phyloP scores from a whole-genome alignment of 2,888 invertebrate species.

The Megamerina dolium region DNA sequence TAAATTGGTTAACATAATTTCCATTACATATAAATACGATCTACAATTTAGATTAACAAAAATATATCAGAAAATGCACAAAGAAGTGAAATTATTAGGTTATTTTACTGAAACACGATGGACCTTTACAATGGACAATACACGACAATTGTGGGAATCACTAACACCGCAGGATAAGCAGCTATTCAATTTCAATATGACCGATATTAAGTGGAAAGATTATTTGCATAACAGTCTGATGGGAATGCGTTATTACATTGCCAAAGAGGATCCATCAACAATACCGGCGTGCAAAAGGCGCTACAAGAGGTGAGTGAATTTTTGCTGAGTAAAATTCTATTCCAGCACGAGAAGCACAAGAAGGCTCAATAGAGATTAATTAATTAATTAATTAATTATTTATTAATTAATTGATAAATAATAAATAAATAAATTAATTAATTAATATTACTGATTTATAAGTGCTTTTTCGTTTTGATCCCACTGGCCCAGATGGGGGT shows the following conservation, averaged over 20 bases:
- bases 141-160: constrained; percentile 45
- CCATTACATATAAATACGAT: no score
- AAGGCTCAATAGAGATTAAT: no score
- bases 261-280: constrained; percentile 69
- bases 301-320: constrained; percentile 60
- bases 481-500: no score
- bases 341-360: no score
- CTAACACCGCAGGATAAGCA: constrained; percentile 47
- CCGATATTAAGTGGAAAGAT: constrained; percentile 61
- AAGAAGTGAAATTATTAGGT: constrained; percentile 63
- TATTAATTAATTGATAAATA: no score
- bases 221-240: constrained; percentile 53
- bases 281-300: constrained; percentile 52
- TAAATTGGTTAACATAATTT: no score
- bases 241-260: constrained; percentile 68
- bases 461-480: no score
- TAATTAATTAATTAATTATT: no score
- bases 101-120: constrained; percentile 74
- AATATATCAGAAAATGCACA: constrained; percentile 73
- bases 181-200: constrained; percentile 70
- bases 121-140: constrained; percentile 62
- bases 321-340: no score
- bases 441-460: no score
- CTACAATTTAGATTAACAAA: constrained; percentile 67
- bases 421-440: no score